Evolutionary conservation across 2,888 invertebrate species (phyloP), one percentile per base, ranked within the genome.

Genomic region (Ornithoptera priamus): DNA sequence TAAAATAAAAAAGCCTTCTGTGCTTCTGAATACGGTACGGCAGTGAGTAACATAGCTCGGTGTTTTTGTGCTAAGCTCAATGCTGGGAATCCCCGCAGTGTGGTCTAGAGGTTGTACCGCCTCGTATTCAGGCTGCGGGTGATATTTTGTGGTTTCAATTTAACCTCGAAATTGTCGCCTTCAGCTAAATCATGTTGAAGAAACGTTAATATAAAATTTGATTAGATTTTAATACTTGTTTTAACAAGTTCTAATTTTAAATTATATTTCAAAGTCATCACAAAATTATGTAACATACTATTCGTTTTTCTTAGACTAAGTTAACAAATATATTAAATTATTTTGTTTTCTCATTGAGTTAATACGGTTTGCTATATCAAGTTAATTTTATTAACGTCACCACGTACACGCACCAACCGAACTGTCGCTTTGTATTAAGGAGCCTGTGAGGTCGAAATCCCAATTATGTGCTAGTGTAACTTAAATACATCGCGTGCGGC

Each of bases 341-440:
- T 3, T 50, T 18, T 18, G 50, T 50, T 50, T 42, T 42, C 10
- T 15, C 5, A n/a, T 18, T 53, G 12, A 53, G 53, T n/a, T n/a
- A n/a, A 12, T 5, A 18, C 6, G 53, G 18, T n/a, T n/a, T 0
- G 53, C 53, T 53, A 53, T n/a, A 18, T 53, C 12, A n/a, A 53
- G 87, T 85, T 90, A 90, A 92, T 91, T 90, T 88, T 85, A 91
- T 92, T 91, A 91, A 89, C 89, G 85, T 87, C 83, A 85, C 84
- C 78, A 80, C 80, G 83, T 85, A 84, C 90, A 89, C 90, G 90
- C 89, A 85, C 89, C 84, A 84, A 85, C 85, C 82, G 84, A 83
- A 84, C 84, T 83, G 87, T 85, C 88, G 86, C 85, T 84, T 81
- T 84, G 80, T 79, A 81, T 79, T 77, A 76, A 80, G 81, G 80